Base-by-base conservation (phyloP, 1,140 invertebrate genomes). In the Neotoxoptera formosana region DNA sequence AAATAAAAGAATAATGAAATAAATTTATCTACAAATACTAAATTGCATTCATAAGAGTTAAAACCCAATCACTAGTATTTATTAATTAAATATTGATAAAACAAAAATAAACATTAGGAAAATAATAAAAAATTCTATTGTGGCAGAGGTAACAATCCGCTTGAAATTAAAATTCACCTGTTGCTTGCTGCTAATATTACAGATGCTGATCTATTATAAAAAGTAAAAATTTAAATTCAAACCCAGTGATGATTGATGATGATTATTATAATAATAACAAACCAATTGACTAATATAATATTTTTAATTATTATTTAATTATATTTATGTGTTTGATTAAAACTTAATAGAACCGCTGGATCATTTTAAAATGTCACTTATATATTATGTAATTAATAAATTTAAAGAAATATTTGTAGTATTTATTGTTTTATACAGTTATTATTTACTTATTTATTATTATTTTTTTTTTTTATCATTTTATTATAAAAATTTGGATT, bases 311-410 rank as follows among this genome's bases (percentile, higher is more conserved):
- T 60, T 60, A 76, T 87, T 87, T 34, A 36, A 53, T 89, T 89
- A 89, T 90, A 90, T 90, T 53, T 45, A 90, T 90, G 36, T 90
- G 88, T 90, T 90, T 60, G 11, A 90, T 30, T 90, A 41, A 90
- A 60, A 7, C 41, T 90, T 67, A n/a, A 67, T 45, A 90, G 25
- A 90, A 47, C 89, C 34, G 21, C 45, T 60, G 23, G 53, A 60
- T 41, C 36, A 7, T 30, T 67, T 90, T 67, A 60, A 90, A 90
- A 67, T 90, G 89, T 90, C 89, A 67, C 56, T 60, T 90, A 45
- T 90, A 90, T 90, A 51, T 53, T 89, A 45, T 90, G 56, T 90
- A 90, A 90, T 60, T 41, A 90, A 90, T 90, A 90, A 90, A 90
- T n/a, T 25, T 67, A 7, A 67, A 60, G 11, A 90, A 60, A 90